Percentiles rank a stretch among this genome's conserved stretches.
phyloP scores from a whole-genome alignment of 2,888 invertebrate genomes.

The Aspidiotus rigidus region DNA sequence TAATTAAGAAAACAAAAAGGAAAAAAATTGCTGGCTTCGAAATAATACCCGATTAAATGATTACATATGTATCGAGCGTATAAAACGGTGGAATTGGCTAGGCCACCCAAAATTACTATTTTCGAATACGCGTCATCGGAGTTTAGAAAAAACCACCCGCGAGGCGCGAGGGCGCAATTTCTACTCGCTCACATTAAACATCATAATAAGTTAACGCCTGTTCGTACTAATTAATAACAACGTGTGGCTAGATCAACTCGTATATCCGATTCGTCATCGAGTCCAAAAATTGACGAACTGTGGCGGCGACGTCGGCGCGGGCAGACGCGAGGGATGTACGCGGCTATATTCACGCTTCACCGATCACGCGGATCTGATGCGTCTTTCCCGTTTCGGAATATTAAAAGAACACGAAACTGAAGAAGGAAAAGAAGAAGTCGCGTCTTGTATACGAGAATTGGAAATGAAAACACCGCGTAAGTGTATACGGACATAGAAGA shows the following conservation, averaged over 20 bases:
- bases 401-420: neutral
- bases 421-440: neutral
- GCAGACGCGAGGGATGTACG: constrained; percentile 15
- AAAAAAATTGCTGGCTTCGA: no score
- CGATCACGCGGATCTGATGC: constrained; percentile 9
- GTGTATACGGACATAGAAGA: no score
- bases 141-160: neutral
- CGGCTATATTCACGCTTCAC: neutral
- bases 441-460: no score
- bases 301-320: constrained; percentile 9
- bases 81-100: no score
- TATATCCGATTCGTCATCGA: constrained; percentile 2
- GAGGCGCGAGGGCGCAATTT: neutral
- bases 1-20: no score
- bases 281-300: constrained; percentile 2
- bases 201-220: constrained; percentile 2
- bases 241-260: neutral
- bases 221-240: constrained; percentile 13
- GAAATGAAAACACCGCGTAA: no score
- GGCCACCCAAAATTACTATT: no score
- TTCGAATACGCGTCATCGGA: no score
- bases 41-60: no score
- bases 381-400: neutral
- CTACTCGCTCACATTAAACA: neutral
- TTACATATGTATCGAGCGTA: no score